Percentiles rank a stretch among this genome's conserved stretches.
Conservation (phyloP, 1,140 invertebrate genomes). For the Pseudomyrmex dendroicus region DNA sequence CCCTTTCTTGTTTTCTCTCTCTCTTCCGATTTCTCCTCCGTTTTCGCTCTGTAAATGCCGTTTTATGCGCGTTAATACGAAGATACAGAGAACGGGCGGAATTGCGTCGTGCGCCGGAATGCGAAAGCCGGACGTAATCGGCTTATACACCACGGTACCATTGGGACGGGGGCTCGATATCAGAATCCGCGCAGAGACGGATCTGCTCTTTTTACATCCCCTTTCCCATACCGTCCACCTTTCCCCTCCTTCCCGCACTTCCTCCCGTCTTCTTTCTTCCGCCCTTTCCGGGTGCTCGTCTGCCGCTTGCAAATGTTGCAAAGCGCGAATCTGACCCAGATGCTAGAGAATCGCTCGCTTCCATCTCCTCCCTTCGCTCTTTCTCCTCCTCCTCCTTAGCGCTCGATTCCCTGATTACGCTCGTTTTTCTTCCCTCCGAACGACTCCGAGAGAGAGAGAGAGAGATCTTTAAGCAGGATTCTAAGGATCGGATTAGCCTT, state of each 20-base stretch:
- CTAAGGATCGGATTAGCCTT: conserved; percentile 56
- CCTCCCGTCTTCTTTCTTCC: background rate
- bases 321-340: conserved; percentile 44
- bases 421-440: conserved; percentile 54
- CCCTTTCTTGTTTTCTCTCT: background rate
- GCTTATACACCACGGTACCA: conserved; percentile 58
- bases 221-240: background rate
- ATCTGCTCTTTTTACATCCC: conserved; percentile 60
- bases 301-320: conserved; percentile 22
- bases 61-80: conserved; percentile 47
- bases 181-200: conserved; percentile 62
- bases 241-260: background rate
- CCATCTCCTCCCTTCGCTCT: conserved; percentile 2
- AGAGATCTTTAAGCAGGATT: conserved; percentile 31
- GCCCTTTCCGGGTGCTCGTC: background rate
- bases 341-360: conserved; percentile 37
- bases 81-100: conserved; percentile 39
- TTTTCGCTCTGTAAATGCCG: conserved; percentile 39
- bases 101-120: conserved; percentile 52
- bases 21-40: background rate
- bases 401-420: conserved; percentile 56
- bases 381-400: conserved; percentile 34
- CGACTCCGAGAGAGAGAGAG: background rate
- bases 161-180: conserved; percentile 61
- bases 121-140: conserved; percentile 65